Evolutionary conservation across 2,888 invertebrate species (phyloP).

Genomic region (Hypomecis punctinalis): DNA sequence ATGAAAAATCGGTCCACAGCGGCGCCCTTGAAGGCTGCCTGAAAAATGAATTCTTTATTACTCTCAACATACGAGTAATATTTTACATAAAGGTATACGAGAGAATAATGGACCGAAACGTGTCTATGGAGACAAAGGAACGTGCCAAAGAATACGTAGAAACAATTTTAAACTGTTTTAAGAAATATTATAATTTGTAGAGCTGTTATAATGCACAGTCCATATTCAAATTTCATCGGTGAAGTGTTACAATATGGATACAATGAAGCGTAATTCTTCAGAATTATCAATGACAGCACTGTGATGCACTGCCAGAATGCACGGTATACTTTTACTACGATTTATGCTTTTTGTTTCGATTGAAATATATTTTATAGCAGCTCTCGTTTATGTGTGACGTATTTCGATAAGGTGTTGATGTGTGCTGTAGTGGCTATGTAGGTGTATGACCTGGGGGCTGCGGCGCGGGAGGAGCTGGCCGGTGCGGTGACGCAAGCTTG

Average conservation of each 20-base stretch:
- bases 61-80: slow-evolving; percentile 22
- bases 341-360: slow-evolving; percentile 24
- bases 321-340: slow-evolving; percentile 26
- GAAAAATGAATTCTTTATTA: slow-evolving; percentile 38
- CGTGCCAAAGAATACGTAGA: slow-evolving; percentile 10
- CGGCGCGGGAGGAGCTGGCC: slow-evolving; percentile 34
- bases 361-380: slow-evolving; percentile 24
- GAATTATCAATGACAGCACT: slow-evolving; percentile 18
- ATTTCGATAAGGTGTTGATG: slow-evolving; percentile 37
- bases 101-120: slow-evolving; percentile 20
- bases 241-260: slow-evolving; percentile 9
- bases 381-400: slow-evolving; percentile 21
- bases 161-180: not conserved
- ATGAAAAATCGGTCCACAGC: slow-evolving; percentile 49
- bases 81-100: slow-evolving; percentile 12
- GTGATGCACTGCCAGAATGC: slow-evolving; percentile 21
- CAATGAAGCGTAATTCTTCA: not conserved
- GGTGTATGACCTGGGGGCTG: slow-evolving; percentile 56
- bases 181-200: not conserved
- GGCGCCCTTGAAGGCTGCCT: slow-evolving; percentile 36
- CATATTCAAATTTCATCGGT: slow-evolving; percentile 14
- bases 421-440: slow-evolving; percentile 31
- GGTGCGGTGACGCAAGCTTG: slow-evolving; percentile 56
- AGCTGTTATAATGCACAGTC: not conserved
- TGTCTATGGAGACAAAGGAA: slow-evolving; percentile 17